Percentiles rank a stretch among this genome's conserved stretches.
phyloP scores from a whole-genome alignment of 2,888 invertebrate genomes.

The Lepas anatifera region DNA sequence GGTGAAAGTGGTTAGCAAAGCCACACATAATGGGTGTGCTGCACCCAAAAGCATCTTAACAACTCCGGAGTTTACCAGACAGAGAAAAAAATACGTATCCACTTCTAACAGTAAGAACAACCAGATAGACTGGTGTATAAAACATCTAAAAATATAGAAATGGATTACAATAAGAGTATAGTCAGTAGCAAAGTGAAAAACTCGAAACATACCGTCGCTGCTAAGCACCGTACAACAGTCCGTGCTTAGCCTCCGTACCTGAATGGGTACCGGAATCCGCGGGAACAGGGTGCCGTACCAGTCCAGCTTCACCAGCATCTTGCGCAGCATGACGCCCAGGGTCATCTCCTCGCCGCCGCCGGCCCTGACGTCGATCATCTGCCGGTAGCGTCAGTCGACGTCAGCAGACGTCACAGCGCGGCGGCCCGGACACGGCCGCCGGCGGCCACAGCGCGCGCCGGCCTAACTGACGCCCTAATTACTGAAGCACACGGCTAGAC shows the following conservation, averaged over 20 bases:
- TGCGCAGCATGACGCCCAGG: slow-evolving; percentile 82
- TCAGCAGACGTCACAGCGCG: neutral
- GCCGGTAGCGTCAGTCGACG: slow-evolving; percentile 17
- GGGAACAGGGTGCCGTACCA: slow-evolving; percentile 99
- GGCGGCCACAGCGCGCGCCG: neutral
- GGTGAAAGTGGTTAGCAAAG: no score
- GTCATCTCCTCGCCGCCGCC: slow-evolving; percentile 89
- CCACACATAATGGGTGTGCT: no score
- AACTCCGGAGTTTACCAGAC: no score
- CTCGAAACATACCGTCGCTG: no score
- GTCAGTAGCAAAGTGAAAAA: no score
- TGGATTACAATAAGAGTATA: no score
- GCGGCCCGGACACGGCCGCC: neutral
- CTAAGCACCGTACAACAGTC: no score
- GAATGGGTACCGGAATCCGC: slow-evolving; percentile 93
- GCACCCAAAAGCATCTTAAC: no score
- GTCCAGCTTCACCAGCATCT: slow-evolving; percentile 88
- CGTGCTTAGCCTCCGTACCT: no score
- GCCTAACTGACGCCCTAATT: slow-evolving; percentile 6
- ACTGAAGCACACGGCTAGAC: no score
- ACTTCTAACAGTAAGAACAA: neutral
- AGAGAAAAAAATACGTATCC: neutral
- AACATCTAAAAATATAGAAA: no score
- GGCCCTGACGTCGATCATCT: slow-evolving; percentile 92
- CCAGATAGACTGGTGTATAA: neutral